Evolutionary conservation across 1,140 invertebrate species (phyloP), one percentile per base, ranked within the genome.

Genomic region (Listronotus bonariensis): DNA sequence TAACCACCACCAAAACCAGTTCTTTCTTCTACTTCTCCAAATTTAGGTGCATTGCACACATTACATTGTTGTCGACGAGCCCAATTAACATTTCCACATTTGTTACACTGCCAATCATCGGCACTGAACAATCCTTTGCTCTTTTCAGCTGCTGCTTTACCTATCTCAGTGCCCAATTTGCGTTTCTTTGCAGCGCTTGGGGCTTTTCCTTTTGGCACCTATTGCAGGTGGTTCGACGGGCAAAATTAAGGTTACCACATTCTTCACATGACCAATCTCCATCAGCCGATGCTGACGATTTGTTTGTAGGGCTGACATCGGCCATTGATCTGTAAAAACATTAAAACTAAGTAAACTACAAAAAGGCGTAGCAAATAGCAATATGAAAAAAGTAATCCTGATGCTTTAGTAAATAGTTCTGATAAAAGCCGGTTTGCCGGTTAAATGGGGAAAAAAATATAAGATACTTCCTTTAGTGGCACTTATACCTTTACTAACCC

Each of bases 31-130:
- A 95, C 88, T 80, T 97, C 95, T 3, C 92, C 92, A 80, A 95
- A 94, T 81, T 98, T 99, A 1, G 96, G 95, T 1, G 96, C 93
- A 83, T 99, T 99, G 80, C 98, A 99, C 84, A 99, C 93, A 80
- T 99, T 99, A 79, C 98, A 99, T 52, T 92, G 94, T 72, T 91
- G 90, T 45, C 98, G 84, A 61, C 97, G 84, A 11, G 97, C 97
- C 98, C 98, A 99, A 79, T 99, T 99, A 3, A 99, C 97, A 81
- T 99, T 99, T 1, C 95, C 96, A 82, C 97, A 99, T 79, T 98
- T 98, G 80, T 92, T 96, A 79, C 98, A 99, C 77, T 98, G 94
- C 98, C 98, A 99, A 79, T 99, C 97, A 80, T 99, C 97, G 53
- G 97, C 97, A 82, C 93, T 95, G 77, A 93, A 97, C n/a, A 99